These are phyloP conservation scores for Zapornia atra DNA, from an alignment of 2,113 vertebrate genomes.

Conservation along the genomic window DNA sequence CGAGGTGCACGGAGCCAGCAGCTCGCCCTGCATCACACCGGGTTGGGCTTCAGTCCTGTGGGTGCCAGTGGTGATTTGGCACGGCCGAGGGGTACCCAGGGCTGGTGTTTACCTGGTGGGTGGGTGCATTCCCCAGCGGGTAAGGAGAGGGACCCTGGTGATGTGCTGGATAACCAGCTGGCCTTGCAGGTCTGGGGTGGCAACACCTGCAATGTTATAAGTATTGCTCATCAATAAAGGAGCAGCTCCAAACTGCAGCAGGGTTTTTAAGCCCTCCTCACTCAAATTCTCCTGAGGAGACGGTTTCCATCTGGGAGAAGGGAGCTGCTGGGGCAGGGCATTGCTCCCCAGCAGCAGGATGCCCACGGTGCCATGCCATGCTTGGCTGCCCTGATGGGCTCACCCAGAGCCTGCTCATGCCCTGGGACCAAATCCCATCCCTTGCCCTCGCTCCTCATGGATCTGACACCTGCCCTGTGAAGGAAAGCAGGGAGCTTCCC, in stretches of 20 bases:
- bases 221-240: not conserved
- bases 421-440: not conserved
- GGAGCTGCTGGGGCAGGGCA: not conserved
- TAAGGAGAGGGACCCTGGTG: not conserved
- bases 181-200: not conserved
- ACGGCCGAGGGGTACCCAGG: not conserved
- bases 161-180: no score
- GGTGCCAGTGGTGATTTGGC: not conserved
- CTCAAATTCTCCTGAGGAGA: not conserved
- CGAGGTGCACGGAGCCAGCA: rapidly evolving
- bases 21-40: not conserved
- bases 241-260: not conserved
- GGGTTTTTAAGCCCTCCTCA: not conserved
- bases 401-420: not conserved
- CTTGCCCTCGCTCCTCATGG: rapidly evolving
- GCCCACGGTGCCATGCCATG: not conserved
- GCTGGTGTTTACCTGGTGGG: not conserved
- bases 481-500: not conserved
- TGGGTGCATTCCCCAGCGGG: not conserved
- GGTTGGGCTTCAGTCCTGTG: not conserved
- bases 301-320: not conserved
- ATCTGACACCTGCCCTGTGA: not conserved
- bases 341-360: not conserved
- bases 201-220: not conserved
- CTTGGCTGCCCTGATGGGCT: rapidly evolving